phyloP scores from a whole-genome alignment of 2,113 vertebrate species.

The Gasterosteus nipponicus region DNA sequence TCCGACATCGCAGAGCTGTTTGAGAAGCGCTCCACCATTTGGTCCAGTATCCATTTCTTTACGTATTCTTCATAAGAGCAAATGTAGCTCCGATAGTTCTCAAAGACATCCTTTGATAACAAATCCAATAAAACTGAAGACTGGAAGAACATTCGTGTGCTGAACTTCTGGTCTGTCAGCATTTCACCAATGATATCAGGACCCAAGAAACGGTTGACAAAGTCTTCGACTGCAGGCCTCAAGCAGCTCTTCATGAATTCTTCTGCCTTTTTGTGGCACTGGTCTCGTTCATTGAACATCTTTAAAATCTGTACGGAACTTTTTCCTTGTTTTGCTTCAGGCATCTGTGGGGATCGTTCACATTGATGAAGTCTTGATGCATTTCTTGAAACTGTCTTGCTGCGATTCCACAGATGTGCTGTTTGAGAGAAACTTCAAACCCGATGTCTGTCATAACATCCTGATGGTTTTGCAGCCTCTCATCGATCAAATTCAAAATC shows the following conservation, averaged over 20 bases:
- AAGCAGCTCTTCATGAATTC: slow-evolving; percentile 64
- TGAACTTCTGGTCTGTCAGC: slow-evolving; percentile 33
- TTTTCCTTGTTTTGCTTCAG: slow-evolving; percentile 45
- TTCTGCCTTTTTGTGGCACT: slow-evolving; percentile 73
- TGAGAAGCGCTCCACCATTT: slow-evolving; percentile 42
- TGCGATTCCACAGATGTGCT: slow-evolving; percentile 69
- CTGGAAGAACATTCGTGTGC: slow-evolving; percentile 56
- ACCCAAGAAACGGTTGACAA: slow-evolving; percentile 55
- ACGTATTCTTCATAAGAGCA: slow-evolving; percentile 40
- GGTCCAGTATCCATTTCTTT: slow-evolving; percentile 30
- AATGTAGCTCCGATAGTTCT: slow-evolving; percentile 14
- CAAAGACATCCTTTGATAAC: background rate
- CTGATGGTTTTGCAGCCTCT: fast-evolving
- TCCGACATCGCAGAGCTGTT: background rate
- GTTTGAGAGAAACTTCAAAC: slow-evolving; percentile 70
- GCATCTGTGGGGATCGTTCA: slow-evolving; percentile 60
- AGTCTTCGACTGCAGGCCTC: slow-evolving; percentile 58
- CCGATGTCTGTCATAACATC: fast-evolving
- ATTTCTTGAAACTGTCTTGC: slow-evolving; percentile 55
- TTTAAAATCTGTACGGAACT: slow-evolving; percentile 50
- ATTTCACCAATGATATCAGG: slow-evolving; percentile 65
- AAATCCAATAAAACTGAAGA: slow-evolving; percentile 60
- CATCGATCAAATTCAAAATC: slow-evolving; percentile 60
- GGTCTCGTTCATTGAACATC: slow-evolving; percentile 65
- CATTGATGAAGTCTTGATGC: slow-evolving; percentile 54